Percentiles rank a stretch among this genome's conserved stretches.
Conservation (phyloP, 2,797 vertebrate species). For the Tinamus major region DNA sequence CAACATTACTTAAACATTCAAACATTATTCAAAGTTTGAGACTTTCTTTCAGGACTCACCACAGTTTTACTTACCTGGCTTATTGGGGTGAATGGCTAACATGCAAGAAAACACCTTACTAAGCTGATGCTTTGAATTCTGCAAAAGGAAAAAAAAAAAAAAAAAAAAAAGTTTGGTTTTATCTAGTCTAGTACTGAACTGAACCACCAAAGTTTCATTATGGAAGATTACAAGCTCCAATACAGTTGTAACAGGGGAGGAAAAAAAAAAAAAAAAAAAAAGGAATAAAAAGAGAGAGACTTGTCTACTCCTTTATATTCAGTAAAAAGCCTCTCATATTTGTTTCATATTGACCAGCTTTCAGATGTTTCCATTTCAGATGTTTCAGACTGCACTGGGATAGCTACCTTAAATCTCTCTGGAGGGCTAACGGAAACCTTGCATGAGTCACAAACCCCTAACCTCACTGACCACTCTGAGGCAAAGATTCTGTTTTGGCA, state of each 20-base stretch:
- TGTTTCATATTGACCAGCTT: neutral
- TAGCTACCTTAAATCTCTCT: neutral
- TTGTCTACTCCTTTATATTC: neutral
- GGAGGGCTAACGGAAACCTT: neutral
- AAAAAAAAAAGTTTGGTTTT: neutral
- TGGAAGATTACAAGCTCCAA: neutral
- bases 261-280: too few relatives aligned
- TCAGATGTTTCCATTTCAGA: neutral
- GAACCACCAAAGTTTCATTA: neutral
- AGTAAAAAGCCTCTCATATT: neutral
- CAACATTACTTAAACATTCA: neutral
- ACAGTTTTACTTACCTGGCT: constrained; percentile 87
- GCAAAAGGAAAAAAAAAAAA: constrained; percentile 19
- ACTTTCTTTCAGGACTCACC: neutral
- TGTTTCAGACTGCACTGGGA: neutral
- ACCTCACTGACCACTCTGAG: neutral
- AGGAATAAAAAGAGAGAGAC: neutral
- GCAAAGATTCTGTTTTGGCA: neutral
- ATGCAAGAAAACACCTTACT: constrained; percentile 93
- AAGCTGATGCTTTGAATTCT: constrained; percentile 88
- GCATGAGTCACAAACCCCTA: neutral
- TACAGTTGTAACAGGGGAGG: neutral
- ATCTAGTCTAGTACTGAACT: neutral
- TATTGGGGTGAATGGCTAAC: constrained; percentile 94
- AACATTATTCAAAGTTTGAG: neutral